Evolutionary conservation across 2,113 vertebrate species (phyloP).

Genomic region (Saccopteryx leptura): DNA sequence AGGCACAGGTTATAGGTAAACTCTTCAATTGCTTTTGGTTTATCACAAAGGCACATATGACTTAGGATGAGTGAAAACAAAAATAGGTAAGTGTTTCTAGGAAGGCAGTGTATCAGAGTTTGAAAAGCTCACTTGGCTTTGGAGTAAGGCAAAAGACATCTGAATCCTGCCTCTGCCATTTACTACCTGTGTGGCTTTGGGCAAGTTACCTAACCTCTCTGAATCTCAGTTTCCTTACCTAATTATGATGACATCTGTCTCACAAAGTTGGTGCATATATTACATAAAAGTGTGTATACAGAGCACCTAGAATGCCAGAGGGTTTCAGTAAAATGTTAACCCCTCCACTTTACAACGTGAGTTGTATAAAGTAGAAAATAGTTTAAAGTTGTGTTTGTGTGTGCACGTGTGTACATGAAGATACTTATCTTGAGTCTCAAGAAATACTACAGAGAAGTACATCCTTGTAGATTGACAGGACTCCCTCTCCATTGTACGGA

Average conservation of each 20-base stretch:
- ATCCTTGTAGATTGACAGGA: neutral
- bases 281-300: neutral
- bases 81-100: neutral
- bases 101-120: neutral
- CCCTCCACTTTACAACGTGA: neutral
- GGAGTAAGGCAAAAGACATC: neutral
- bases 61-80: neutral
- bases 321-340: slow-evolving; percentile 18
- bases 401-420: neutral
- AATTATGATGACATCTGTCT: neutral
- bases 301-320: neutral
- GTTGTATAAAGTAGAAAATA: slow-evolving; percentile 27
- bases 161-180: neutral
- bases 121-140: neutral
- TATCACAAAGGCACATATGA: neutral
- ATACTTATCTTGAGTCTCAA: neutral
- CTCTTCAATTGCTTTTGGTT: neutral
- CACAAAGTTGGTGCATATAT: neutral
- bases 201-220: neutral
- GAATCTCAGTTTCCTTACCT: neutral
- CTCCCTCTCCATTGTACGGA: no score
- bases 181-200: neutral
- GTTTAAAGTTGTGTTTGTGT: neutral
- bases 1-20: neutral
- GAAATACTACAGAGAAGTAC: neutral